Evolutionary conservation across 1,140 invertebrate species (phyloP), one percentile per base, ranked within the genome.

Genomic region (Ooceraea biroi): DNA sequence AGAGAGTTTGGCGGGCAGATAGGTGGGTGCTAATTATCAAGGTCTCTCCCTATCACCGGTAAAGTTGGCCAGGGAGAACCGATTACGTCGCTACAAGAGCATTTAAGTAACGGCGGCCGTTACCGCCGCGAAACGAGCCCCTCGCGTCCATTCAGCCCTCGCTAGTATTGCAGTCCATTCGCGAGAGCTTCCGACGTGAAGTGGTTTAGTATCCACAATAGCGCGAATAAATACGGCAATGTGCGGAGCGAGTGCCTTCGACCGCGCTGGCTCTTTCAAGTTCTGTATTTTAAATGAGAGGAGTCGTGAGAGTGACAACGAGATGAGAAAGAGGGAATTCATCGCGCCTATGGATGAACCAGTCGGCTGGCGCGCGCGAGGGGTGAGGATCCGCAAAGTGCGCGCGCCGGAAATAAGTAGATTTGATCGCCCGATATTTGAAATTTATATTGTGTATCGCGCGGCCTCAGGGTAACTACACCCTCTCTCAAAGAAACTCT

Each of bases 1-100:
- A 17, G 60, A 44, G 60, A 27, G 41, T 68, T 25, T 22, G 17
- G 55, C 41, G 44, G 25, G 69, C 36, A 48, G 77, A 88, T 85
- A 88, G 87, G 86, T 85, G 66, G 86, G 27, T 85, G 84, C 87
- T 89, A 88, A 89, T 89, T 89, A 89, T 89, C 87, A 89, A 88
- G 87, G 84, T 89, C 86, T 72, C 85, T 46, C 87, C 68, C 66
- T 88, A 78, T 85, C 78, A 55, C 27, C 66, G 27, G 17, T 46
- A 85, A 88, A 89, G 87, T 89, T 89, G 72, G 77, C 60, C 55
- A 63, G 61, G 27, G 83, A 66, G 84, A 85, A 88, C 72, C 87
- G 87, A 89, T 89, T 88, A 89, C 84, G 84, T 44, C 44, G 68
- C 74, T 74, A 83, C 77, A 80, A 46, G 58, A 69, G 72, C 85